Base-by-base conservation (phyloP, 2,888 invertebrate genomes). In the Teleogryllus oceanicus region DNA sequence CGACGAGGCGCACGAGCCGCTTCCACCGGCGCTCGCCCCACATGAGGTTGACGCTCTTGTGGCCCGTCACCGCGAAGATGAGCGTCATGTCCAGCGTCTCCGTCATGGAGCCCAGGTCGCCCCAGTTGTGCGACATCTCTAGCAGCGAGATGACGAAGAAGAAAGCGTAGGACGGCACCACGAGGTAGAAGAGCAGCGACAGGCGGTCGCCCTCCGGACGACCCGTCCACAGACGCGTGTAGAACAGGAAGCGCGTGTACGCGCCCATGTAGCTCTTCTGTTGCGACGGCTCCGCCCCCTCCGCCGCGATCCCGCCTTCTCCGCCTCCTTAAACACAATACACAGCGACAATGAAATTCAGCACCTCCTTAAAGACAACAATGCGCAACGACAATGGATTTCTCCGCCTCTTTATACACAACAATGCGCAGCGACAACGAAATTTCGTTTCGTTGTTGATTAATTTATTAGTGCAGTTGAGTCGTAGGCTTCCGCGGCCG, bases 71-170 rank as follows among this genome's bases (percentile, higher is more conserved):
- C 21, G 74, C 21, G 21, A 20, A 74, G 21, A 74, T 74, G n/a
- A 74, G 21, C 20, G 74, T 74, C 74, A 74, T 74, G 74, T 74
- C 74, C 18, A 74, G 74, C 11, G 74, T 74, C 21, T 74, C 74
- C n/a, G 74, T 74, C 74, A 74, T 74, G n/a, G n/a, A 10, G 21
- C 21, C 74, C n/a, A 74, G n/a, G n/a, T 74, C 74, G 12, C 74
- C 74, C 74, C 74, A 74, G 16, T 74, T 74, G 74, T 74, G 74
- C 11, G 74, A n/a, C n/a, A 74, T 74, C 16, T 74, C 74, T n/a
- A 74, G n/a, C 21, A 74, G 21, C n/a, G 74, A 74, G n/a, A 74
- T 20, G 21, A 18, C 21, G 74, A 74, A 74, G 74, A 12, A 74
- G 21, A 74, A 74, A 2, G 21, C n/a, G 21, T 74, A 74, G 12